These are phyloP conservation scores for Oncorhynchus tshawytscha DNA, from an alignment of 2,113 vertebrate species.

Conservation along the genomic window DNA sequence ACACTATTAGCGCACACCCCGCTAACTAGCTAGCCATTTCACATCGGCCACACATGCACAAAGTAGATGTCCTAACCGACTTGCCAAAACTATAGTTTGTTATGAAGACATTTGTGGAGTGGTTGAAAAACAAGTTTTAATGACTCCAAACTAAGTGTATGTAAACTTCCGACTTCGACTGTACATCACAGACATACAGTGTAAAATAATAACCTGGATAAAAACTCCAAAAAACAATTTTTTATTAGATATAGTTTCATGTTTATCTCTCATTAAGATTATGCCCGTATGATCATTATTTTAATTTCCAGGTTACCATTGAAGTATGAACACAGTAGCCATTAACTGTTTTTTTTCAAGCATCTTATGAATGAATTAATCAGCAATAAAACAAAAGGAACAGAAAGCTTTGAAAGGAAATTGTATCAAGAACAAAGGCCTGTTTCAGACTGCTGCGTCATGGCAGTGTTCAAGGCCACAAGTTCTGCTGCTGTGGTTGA, in stretches of 20 bases:
- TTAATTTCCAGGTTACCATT: not conserved
- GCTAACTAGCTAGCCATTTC: too few species aligned
- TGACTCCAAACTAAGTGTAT: too few species aligned
- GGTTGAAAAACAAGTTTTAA: too few species aligned
- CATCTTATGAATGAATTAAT: not conserved
- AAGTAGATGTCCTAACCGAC: too few species aligned
- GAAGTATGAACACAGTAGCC: not conserved
- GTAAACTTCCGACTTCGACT: too few species aligned
- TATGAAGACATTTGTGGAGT: too few species aligned
- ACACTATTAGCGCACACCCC: too few species aligned
- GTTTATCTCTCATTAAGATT: too few species aligned
- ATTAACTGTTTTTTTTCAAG: not conserved
- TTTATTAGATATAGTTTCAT: too few species aligned
- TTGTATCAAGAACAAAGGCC: not conserved
- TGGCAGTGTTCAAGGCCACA: constrained; percentile 16
- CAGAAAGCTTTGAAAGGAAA: not conserved
- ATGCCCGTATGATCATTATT: not conserved
- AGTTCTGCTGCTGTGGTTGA: constrained; percentile 13
- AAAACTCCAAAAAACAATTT: too few species aligned
- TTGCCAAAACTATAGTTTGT: too few species aligned
- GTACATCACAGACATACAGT: not conserved
- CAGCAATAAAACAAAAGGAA: constrained; percentile 2
- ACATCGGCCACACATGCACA: too few species aligned
- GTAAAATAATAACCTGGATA: not conserved
- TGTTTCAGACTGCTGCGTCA: constrained; percentile 38